These are phyloP conservation scores for Coremacera marginata DNA, from an alignment of 2,888 invertebrate genomes.

Conservation along the genomic window DNA sequence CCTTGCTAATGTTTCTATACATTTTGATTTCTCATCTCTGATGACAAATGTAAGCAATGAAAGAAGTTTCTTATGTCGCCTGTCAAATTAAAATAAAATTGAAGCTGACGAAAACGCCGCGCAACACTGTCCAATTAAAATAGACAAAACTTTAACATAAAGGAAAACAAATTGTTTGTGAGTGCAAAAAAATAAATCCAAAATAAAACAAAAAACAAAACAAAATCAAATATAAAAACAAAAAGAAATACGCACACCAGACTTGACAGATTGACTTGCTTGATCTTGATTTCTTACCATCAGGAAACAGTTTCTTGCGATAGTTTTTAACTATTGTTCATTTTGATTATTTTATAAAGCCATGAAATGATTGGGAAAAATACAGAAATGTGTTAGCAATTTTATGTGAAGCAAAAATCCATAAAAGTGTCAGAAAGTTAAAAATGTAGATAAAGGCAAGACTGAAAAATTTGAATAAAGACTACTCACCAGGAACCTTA, in stretches of 20 bases:
- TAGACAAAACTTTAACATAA: too few species aligned
- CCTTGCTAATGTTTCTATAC: too few species aligned
- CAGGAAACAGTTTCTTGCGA: conserved; percentile 65
- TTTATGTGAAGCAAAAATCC: conserved; percentile 19
- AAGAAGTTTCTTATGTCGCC: too few species aligned
- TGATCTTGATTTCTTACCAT: conserved; percentile 61
- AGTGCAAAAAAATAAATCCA: not conserved
- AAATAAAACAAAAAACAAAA: conserved; percentile 38
- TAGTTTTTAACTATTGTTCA: conserved; percentile 62
- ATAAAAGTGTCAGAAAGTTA: conserved; percentile 3
- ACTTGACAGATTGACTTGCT: conserved; percentile 28
- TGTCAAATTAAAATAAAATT: too few species aligned
- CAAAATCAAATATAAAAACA: conserved; percentile 37
- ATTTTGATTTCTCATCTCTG: too few species aligned
- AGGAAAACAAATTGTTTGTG: not conserved
- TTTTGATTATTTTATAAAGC: conserved; percentile 20
- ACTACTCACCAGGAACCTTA: conserved; percentile 74
- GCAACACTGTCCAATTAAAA: too few species aligned
- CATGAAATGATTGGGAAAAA: conserved; percentile 31
- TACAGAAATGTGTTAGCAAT: conserved; percentile 2
- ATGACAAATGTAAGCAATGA: too few species aligned
- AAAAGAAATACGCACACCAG: conserved; percentile 44
- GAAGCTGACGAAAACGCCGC: too few species aligned
- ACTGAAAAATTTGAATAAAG: not conserved
- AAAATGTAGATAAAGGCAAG: not conserved